These are phyloP conservation scores for Mico argentatus DNA, from an alignment of 2,797 vertebrate species.

Conservation along the genomic window DNA sequence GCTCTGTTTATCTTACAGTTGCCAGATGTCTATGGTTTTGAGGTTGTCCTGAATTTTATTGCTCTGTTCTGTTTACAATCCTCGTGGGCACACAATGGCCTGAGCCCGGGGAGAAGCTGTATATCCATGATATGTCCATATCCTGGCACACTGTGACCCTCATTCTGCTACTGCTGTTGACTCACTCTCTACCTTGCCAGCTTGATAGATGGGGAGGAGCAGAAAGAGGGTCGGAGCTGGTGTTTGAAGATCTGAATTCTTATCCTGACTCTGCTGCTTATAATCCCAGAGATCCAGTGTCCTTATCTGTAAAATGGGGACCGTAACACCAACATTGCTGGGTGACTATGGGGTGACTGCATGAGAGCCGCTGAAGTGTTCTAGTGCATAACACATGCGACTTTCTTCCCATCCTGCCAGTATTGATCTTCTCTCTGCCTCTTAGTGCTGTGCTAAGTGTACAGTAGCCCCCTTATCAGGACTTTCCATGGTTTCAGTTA, in stretches of 20 bases:
- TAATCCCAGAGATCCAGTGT: not conserved
- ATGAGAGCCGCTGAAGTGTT: not conserved
- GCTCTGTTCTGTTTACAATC: conserved; percentile 66
- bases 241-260: not conserved
- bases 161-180: not conserved
- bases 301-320: not conserved
- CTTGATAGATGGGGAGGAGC: not conserved
- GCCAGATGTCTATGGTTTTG: conserved; percentile 40
- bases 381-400: not conserved
- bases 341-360: not conserved
- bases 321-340: not conserved
- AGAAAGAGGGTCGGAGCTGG: not conserved
- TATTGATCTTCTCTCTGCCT: not conserved
- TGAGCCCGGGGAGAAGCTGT: not conserved
- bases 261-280: not conserved
- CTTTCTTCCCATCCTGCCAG: not conserved
- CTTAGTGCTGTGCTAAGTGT: not conserved
- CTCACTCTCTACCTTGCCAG: not conserved
- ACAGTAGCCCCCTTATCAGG: not conserved
- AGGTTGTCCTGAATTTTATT: conserved; percentile 51
- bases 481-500: not conserved
- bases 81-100: not conserved
- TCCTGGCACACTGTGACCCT: not conserved
- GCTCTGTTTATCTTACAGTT: conserved; percentile 56
- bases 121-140: not conserved